phyloP scores from a whole-genome alignment of 2,797 vertebrate species.

The Gorsachius magnificus region DNA sequence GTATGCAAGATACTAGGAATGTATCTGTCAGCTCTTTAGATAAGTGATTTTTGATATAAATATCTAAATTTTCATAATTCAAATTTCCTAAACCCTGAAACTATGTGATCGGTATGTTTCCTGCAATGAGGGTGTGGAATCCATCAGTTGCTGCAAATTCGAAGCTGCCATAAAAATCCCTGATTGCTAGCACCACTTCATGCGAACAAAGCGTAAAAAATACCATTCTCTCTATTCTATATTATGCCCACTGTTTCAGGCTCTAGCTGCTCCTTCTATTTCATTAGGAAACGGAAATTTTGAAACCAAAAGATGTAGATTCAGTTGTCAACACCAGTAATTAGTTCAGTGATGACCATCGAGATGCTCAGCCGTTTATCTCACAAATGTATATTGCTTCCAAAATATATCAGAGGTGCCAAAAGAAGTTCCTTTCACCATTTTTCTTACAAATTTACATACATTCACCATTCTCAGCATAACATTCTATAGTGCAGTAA shows the following conservation, averaged over 20 bases:
- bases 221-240: background rate
- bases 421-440: background rate
- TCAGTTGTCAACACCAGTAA: background rate
- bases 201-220: background rate
- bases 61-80: background rate
- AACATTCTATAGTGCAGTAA: background rate
- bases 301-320: background rate
- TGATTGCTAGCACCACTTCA: background rate
- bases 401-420: background rate
- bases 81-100: background rate
- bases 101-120: background rate
- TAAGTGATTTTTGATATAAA: background rate
- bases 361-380: background rate
- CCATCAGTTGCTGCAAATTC: background rate
- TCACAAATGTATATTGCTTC: background rate
- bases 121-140: background rate
- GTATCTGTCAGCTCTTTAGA: background rate
- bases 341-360: background rate
- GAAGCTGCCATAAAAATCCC: background rate
- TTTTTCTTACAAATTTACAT: background rate
- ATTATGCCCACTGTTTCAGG: background rate
- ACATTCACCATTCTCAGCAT: fast-evolving
- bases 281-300: background rate
- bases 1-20: background rate
- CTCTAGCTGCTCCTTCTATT: background rate